Percentiles rank a stretch among this genome's conserved stretches.
Conservation (phyloP, 2,113 vertebrate species). For the Tiliqua scincoides region DNA sequence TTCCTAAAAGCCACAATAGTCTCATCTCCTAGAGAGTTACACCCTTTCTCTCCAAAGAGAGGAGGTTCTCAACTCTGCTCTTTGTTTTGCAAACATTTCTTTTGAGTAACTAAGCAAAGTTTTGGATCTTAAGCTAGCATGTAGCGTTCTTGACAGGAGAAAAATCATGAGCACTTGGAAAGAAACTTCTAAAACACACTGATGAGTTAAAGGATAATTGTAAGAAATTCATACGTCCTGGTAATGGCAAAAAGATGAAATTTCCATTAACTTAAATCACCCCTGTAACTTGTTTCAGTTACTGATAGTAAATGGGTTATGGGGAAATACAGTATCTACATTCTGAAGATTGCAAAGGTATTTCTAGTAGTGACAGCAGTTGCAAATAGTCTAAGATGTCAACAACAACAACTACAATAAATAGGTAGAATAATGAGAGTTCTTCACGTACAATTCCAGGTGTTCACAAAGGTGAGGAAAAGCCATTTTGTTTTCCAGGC, state of each 20-base stretch:
- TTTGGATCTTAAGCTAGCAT: conserved; percentile 54
- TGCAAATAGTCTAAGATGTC: no score
- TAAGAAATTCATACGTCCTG: conserved; percentile 28
- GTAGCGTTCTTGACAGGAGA: conserved; percentile 43
- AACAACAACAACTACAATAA: no score
- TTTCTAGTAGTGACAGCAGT: not conserved
- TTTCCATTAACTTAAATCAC: conserved; percentile 33
- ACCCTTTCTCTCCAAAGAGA: conserved; percentile 58
- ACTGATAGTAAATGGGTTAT: not conserved
- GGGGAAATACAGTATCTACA: conserved; percentile 6
- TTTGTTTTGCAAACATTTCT: conserved; percentile 71
- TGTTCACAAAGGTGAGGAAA: no score
- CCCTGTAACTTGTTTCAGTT: not conserved
- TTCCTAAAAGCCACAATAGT: conserved; percentile 69
- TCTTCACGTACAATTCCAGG: no score
- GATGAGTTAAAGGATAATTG: conserved; percentile 14
- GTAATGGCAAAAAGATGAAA: conserved; percentile 29
- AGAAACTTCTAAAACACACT: conserved; percentile 20
- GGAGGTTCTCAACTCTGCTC: conserved; percentile 51
- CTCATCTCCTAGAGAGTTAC: conserved; percentile 64
- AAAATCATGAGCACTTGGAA: conserved; percentile 45
- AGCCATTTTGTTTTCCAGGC: no score
- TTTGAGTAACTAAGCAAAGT: conserved; percentile 60
- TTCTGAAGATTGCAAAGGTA: not conserved
- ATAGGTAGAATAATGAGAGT: no score